Percentiles rank a stretch among this genome's conserved stretches.
phyloP scores from a whole-genome alignment of 2,797 vertebrate genomes.

The Sibirionetta formosa region DNA sequence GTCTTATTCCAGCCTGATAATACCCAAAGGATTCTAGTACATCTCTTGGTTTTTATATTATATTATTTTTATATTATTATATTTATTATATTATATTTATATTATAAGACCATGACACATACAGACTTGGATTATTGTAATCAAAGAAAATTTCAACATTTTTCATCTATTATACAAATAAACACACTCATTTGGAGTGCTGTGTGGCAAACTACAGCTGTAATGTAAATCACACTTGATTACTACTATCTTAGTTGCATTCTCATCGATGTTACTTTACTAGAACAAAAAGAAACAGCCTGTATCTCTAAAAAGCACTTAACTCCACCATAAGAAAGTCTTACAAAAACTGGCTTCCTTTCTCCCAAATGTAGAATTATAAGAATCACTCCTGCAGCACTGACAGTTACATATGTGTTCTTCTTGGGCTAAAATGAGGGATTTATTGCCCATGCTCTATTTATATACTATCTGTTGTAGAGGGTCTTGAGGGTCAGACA shows the following conservation, averaged over 20 bases:
- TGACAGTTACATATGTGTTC: background rate
- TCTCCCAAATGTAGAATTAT: background rate
- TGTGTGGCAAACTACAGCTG: background rate
- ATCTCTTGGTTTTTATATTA: background rate
- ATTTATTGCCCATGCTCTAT: background rate
- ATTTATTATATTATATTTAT: background rate
- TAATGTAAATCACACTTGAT: background rate
- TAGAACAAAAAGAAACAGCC: background rate
- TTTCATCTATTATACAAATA: background rate
- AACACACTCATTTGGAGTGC: background rate
- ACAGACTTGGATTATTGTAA: background rate
- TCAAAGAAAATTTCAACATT: background rate
- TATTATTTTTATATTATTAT: background rate
- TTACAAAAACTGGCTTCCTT: background rate
- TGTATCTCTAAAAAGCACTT: background rate
- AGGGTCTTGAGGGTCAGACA: background rate
- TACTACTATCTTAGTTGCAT: background rate
- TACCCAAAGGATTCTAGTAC: background rate
- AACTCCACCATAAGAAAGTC: background rate
- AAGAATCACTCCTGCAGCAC: background rate
- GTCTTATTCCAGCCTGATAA: background rate
- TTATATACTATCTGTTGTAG: background rate
- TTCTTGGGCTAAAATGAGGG: background rate
- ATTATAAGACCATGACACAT: background rate
- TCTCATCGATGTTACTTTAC: background rate